These are phyloP conservation scores for Eristalinus aeneus DNA, from an alignment of 2,888 invertebrate genomes.

Conservation along the genomic window DNA sequence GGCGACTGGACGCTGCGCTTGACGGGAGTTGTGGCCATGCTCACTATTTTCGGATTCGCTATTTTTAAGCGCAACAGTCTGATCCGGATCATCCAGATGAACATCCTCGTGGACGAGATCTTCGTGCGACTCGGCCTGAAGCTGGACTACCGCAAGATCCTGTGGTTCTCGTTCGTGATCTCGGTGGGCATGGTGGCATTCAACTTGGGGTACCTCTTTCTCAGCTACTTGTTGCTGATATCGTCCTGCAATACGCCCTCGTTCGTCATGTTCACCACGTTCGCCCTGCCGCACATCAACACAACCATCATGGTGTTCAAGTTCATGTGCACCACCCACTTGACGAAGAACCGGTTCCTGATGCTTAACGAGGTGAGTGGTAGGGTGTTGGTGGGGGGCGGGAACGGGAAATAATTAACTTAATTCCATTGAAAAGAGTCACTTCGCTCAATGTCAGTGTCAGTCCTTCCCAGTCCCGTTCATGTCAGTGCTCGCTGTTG, in stretches of 20 bases:
- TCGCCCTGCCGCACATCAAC: constrained; percentile 78
- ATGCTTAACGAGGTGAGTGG: constrained; percentile 77
- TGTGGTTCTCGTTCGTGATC: constrained; percentile 75
- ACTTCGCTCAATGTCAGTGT: neutral
- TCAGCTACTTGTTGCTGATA: constrained; percentile 76
- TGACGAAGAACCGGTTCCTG: constrained; percentile 76
- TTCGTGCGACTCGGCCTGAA: constrained; percentile 77
- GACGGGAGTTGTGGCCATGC: constrained; percentile 77
- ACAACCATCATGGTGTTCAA: constrained; percentile 78
- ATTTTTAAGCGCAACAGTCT: constrained; percentile 74
- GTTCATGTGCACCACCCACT: constrained; percentile 76
- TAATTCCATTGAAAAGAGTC: neutral
- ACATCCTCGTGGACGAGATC: constrained; percentile 76
- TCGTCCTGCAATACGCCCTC: constrained; percentile 77
- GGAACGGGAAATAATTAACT: neutral
- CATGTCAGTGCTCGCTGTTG: neutral
- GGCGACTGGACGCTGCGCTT: constrained; percentile 77
- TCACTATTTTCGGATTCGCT: constrained; percentile 78
- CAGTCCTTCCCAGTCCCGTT: neutral
- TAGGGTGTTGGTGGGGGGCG: too few relatives aligned
- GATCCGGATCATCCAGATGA: constrained; percentile 76
- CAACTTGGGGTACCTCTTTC: constrained; percentile 77
- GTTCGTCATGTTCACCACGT: constrained; percentile 77
- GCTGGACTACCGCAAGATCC: constrained; percentile 76
- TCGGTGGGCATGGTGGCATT: constrained; percentile 76